phyloP scores from a whole-genome alignment of 2,113 vertebrate species.

The Rousettus leschenaultii region DNA sequence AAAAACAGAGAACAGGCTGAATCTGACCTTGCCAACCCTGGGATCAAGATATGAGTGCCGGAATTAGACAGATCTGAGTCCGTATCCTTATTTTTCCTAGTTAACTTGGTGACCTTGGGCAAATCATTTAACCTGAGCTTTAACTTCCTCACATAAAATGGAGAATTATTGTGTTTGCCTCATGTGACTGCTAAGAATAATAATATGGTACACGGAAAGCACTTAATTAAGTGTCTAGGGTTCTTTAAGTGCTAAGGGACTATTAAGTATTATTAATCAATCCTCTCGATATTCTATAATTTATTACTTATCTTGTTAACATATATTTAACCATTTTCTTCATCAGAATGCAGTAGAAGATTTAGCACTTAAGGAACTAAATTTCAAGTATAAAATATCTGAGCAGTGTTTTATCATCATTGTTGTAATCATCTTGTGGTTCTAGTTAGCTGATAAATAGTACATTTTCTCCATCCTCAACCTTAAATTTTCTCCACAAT shows the following conservation, averaged over 20 bases:
- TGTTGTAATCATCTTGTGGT: not conserved
- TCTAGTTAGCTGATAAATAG: not conserved
- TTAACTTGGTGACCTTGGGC: not conserved
- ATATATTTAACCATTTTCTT: not conserved
- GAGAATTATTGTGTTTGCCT: not conserved
- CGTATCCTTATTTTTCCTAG: not conserved
- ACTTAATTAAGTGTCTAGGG: not conserved
- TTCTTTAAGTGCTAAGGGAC: not conserved
- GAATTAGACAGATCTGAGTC: not conserved
- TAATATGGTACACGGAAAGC: not conserved
- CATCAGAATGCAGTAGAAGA: not conserved
- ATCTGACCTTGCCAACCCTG: not conserved
- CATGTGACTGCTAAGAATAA: not conserved
- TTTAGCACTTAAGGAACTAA: not conserved
- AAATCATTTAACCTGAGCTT: not conserved
- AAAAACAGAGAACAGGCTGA: not conserved
- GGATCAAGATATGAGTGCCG: not conserved
- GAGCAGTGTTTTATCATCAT: not conserved
- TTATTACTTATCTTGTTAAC: not conserved
- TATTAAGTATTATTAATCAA: not conserved
- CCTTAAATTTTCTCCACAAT: not conserved
- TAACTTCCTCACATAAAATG: not conserved
- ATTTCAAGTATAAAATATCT: not conserved
- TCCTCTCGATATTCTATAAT: not conserved
- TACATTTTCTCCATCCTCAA: not conserved